Evolutionary conservation across 2,888 invertebrate genomes (phyloP), one percentile per base, ranked within the genome.

Genomic region (Teinopalpus imperialis): DNA sequence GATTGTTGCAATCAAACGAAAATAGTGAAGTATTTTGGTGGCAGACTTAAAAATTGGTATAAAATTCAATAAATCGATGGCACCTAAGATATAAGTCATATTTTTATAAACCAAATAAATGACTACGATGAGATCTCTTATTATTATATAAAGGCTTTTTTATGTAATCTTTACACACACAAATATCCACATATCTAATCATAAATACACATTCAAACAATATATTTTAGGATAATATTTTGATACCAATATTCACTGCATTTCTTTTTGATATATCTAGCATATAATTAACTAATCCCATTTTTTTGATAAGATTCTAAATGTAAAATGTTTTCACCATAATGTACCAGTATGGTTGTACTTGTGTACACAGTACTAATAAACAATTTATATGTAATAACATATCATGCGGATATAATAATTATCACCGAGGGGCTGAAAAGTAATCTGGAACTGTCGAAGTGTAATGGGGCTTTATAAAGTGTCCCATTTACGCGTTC

Each of bases 111-210:
- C 63, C 68, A 68, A 69, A 69, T 60, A 66, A 72, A 69, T 60
- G 66, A 72, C 59, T 69, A 65, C 63, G 62, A 59, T 56, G 54
- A 62, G 59, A 68, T 74, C 67, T 77, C 74, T 64, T 70, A 66
- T 66, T 62, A 43, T n/a, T n/a, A n/a, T n/a, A n/a, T 57, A 58
- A 63, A 59, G 75, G 66, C 74, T 78, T 81, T 81, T 74, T 73
- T 69, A 69, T 67, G 69, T 81, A 78, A 16, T n/a, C n/a, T 73
- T 70, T 83, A 71, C 76, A 79, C 72, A 66, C 63, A 73, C 74
- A 77, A 79, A 71, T 81, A 76, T 80, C n/a, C 83, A 87, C 87
- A 88, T 88, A 87, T 87, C 88, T 82, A 78, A 75, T 74, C 73
- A 60, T 73, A 69, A 69, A 66, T 72, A 76, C 74, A 75, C 77